A percentile compares a stretch with the other conserved stretches of the same genome.
These are phyloP conservation scores for Muscidifurax raptorellus DNA, from an alignment of 1,140 invertebrate species.

Conservation along the genomic window DNA sequence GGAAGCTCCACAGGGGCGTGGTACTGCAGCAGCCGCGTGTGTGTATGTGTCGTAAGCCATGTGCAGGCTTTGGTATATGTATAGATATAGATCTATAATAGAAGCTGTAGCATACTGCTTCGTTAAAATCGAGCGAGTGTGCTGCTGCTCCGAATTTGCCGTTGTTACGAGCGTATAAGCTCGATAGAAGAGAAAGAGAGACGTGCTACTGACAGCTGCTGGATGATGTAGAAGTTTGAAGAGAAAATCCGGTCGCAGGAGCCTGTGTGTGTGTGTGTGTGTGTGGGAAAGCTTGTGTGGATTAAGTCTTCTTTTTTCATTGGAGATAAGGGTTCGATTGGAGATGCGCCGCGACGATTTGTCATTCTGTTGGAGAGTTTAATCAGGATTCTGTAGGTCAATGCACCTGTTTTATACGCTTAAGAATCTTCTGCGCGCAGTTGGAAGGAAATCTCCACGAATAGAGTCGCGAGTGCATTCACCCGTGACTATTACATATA, in stretches of 20 bases:
- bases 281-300: too few relatives aligned
- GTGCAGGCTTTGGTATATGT: too few relatives aligned
- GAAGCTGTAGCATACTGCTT: too few relatives aligned
- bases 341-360: too few relatives aligned
- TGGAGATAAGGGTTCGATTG: too few relatives aligned
- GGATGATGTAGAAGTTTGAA: neutral
- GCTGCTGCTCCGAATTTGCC: neutral
- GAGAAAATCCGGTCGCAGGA: neutral
- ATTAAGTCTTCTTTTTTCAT: too few relatives aligned
- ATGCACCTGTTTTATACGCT: neutral
- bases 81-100: too few relatives aligned
- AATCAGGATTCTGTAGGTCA: neutral
- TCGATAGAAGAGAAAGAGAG: neutral
- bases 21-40: neutral
- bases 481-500: neutral
- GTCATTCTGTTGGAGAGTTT: too few relatives aligned
- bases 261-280: too few relatives aligned
- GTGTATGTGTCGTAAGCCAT: neutral
- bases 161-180: neutral
- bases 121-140: too few relatives aligned
- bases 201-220: neutral
- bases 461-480: neutral
- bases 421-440: neutral
- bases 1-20: conserved; percentile 2
- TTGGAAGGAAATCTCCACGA: too few relatives aligned